These are phyloP conservation scores for Ametastegia equiseti DNA, from an alignment of 2,888 invertebrate species.

Conservation along the genomic window DNA sequence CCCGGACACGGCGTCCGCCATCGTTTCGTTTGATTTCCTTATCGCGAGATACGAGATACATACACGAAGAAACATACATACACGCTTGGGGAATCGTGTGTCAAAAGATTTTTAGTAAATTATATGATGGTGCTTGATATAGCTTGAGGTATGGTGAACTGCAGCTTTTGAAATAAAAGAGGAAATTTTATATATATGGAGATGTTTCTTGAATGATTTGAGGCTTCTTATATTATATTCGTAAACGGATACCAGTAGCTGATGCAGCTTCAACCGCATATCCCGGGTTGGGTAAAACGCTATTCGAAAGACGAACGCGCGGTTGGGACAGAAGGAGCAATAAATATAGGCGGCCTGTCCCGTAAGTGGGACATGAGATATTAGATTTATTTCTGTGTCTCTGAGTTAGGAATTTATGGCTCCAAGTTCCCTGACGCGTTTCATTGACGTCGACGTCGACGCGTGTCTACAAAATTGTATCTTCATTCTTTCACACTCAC, in stretches of 20 bases:
- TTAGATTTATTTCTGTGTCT: slow-evolving; percentile 58
- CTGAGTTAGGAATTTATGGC: slow-evolving; percentile 41
- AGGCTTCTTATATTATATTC: neutral
- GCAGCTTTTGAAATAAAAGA: neutral
- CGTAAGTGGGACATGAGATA: slow-evolving; percentile 62
- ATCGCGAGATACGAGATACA: neutral
- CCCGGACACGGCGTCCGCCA: slow-evolving; percentile 31
- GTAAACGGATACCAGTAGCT: neutral
- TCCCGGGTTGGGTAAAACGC: neutral
- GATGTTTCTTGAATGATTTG: too few species aligned
- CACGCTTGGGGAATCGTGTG: neutral
- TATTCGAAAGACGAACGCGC: neutral
- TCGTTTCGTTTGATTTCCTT: slow-evolving; percentile 37
- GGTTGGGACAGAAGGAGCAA: slow-evolving; percentile 53
- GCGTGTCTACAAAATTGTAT: slow-evolving; percentile 21
- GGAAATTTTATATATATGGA: too few species aligned
- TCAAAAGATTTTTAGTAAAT: neutral
- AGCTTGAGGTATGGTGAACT: neutral
- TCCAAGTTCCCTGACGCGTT: slow-evolving; percentile 17
- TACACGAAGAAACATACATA: neutral
- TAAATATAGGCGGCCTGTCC: slow-evolving; percentile 59
- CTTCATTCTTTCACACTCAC: slow-evolving; percentile 6
- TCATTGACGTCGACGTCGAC: slow-evolving; percentile 41
- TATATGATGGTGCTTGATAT: too few species aligned
- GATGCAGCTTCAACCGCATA: neutral